A percentile compares a stretch with the other conserved stretches of the same genome.
phyloP scores from a whole-genome alignment of 2,888 invertebrate species.

The Eupeodes latifasciatus region DNA sequence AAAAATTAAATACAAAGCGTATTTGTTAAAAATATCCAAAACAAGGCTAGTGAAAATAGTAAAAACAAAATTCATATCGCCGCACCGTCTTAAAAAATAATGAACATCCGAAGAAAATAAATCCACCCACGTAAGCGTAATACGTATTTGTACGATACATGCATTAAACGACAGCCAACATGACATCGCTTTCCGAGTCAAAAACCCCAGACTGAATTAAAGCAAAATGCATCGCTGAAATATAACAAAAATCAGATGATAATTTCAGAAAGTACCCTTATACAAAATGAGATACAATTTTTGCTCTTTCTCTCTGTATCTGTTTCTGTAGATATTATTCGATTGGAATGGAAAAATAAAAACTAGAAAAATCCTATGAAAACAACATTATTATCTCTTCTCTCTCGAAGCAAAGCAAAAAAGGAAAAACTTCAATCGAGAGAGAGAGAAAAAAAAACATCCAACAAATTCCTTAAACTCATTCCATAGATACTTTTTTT shows the following conservation, averaged over 20 bases:
- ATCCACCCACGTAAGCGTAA: slow-evolving; percentile 1
- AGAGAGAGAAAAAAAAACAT: slow-evolving; percentile 32
- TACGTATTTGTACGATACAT: neutral
- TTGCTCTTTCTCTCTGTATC: neutral
- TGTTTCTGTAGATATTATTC: neutral
- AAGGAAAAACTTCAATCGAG: neutral
- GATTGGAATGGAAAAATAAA: neutral
- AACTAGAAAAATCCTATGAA: slow-evolving; percentile 12
- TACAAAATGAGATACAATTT: neutral
- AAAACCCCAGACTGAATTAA: slow-evolving; percentile 14
- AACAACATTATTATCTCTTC: slow-evolving; percentile 16
- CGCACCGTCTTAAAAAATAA: neutral
- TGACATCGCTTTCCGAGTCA: slow-evolving; percentile 6
- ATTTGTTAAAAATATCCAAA: no score
- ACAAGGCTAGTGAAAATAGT: neutral
- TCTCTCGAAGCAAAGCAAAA: neutral
- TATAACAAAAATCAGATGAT: neutral
- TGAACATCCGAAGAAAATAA: neutral
- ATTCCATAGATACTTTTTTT: slow-evolving; percentile 56
- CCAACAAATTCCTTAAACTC: slow-evolving; percentile 53
- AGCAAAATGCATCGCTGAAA: neutral
- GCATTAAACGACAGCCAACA: neutral
- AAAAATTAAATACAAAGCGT: no score
- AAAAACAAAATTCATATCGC: neutral
- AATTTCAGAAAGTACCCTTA: slow-evolving; percentile 1